phyloP scores from a whole-genome alignment of 2,797 vertebrate species.

The Myotis vivesi region DNA sequence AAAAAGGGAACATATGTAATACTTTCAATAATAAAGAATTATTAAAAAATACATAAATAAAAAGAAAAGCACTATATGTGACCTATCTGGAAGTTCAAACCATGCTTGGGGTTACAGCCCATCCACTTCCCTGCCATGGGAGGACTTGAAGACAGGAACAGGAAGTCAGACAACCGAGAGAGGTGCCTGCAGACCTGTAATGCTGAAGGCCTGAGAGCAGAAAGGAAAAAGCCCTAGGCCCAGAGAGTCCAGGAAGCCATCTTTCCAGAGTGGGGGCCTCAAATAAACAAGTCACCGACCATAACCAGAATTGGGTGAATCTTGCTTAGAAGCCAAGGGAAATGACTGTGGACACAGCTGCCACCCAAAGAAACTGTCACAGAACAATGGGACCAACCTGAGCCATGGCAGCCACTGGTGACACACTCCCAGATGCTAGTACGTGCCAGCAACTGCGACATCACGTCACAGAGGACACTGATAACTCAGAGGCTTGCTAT shows the following conservation, averaged over 20 bases:
- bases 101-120: background rate
- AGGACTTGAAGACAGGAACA: background rate
- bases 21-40: too few species aligned
- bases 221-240: background rate
- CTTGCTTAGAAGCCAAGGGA: background rate
- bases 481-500: background rate
- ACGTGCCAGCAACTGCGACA: background rate
- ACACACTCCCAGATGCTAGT: accelerated
- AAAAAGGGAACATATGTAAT: too few species aligned
- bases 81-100: background rate
- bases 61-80: background rate
- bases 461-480: accelerated
- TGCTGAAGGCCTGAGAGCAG: background rate
- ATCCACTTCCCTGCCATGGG: background rate
- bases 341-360: background rate
- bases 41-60: too few species aligned
- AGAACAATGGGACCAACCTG: background rate
- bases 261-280: accelerated
- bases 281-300: accelerated
- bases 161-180: background rate
- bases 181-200: accelerated
- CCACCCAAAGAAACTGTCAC: background rate
- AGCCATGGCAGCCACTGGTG: background rate
- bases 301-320: background rate
- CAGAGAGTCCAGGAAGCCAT: background rate